These are phyloP conservation scores for Somateria mollissima DNA, from an alignment of 2,797 vertebrate species.

Conservation along the genomic window DNA sequence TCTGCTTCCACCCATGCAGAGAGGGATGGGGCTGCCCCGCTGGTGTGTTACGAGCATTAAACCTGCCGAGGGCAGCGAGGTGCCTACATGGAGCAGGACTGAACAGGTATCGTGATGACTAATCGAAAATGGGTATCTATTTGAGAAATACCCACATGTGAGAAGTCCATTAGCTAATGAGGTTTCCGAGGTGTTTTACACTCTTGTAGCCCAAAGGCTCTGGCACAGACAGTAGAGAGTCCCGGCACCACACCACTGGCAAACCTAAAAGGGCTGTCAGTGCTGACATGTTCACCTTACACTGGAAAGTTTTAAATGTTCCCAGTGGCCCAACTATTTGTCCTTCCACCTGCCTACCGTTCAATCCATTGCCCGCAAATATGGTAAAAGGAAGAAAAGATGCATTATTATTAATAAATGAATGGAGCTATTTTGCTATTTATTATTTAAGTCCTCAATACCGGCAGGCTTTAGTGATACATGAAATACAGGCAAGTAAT, in stretches of 20 bases:
- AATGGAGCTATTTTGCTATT: slow-evolving; percentile 83
- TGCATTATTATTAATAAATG: slow-evolving; percentile 85
- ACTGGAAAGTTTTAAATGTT: slow-evolving; percentile 74
- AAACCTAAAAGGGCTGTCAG: slow-evolving; percentile 54
- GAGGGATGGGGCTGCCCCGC: background rate
- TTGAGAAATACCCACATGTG: background rate
- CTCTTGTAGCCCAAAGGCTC: slow-evolving; percentile 14
- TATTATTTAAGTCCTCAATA: slow-evolving; percentile 83
- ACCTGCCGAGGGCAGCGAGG: background rate
- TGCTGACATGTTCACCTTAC: slow-evolving; percentile 62
- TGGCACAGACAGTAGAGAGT: background rate
- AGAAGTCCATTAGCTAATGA: slow-evolving; percentile 23
- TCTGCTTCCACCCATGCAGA: background rate
- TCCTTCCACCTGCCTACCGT: slow-evolving; percentile 70
- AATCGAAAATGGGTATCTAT: slow-evolving; percentile 11
- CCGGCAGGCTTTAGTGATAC: slow-evolving; percentile 79
- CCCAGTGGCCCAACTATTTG: slow-evolving; percentile 73
- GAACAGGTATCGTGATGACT: background rate
- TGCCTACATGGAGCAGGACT: background rate
- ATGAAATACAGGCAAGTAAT: slow-evolving; percentile 85
- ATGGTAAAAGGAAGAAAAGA: slow-evolving; percentile 69
- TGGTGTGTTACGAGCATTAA: background rate
- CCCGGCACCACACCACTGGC: background rate
- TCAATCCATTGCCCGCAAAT: slow-evolving; percentile 66
- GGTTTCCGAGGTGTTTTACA: slow-evolving; percentile 16